Evolutionary conservation across 2,797 vertebrate species (phyloP), one percentile per base, ranked within the genome.

Genomic region (Knipowitschia caucasica): DNA sequence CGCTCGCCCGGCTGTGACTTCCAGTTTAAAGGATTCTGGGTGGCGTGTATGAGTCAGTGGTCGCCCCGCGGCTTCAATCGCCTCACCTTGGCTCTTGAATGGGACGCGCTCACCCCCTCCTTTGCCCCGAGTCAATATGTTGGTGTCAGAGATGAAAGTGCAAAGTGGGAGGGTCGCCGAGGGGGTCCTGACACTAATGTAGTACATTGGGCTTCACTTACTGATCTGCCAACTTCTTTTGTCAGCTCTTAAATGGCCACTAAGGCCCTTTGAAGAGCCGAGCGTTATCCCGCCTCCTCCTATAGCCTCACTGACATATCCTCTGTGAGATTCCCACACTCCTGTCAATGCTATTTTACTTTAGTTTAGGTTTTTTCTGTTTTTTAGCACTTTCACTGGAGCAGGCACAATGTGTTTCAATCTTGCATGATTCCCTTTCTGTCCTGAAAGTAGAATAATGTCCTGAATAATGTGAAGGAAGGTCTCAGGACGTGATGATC

Each of bases 131-230:
- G 78, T 86, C 89, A 86, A 90, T 91, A 88, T 74, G 88, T 90
- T 86, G 74, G 67, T 89, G 89, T 90, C 89, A 87, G 82, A 92
- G 90, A 91, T 92, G 90, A 92, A 91, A 92, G 90, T 85, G 87
- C 78, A 80, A 84, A 87, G 86, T 86, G 81, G 86, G 86, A 79
- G 86, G 83, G 83, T 82, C 78, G 80, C 73, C 56, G 74, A 81
- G 76, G 84, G 88, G 80, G 80, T 78, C 79, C 86, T 91, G 89
- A 90, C 88, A 90, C 90, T 89, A 90, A 90, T 88, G 83, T 87
- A 88, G 85, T 89, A 89, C 85, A 86, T 80, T 82, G 88, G 82
- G 83, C 86, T 89, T 92, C 86, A 88, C 86, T 86, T 89, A 88
- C 83, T 84, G 84, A 89, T 88, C 88, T 86, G 86, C 88, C 88